A percentile compares a stretch with the other conserved stretches of the same genome.
phyloP scores from a whole-genome alignment of 2,888 invertebrate species.

The Boloria euphrosyne region DNA sequence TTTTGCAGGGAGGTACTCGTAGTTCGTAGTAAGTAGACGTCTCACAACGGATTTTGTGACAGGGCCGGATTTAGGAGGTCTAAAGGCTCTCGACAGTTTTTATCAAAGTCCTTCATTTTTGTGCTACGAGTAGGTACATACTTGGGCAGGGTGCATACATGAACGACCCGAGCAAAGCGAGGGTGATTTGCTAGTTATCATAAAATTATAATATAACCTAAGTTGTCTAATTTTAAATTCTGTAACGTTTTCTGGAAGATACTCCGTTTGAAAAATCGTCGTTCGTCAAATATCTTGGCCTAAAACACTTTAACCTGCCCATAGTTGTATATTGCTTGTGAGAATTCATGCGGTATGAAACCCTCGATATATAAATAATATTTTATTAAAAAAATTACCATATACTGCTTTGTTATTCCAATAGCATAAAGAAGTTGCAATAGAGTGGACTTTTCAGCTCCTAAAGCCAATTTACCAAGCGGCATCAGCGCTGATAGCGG shows the following conservation, averaged over 20 bases:
- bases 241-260: neutral
- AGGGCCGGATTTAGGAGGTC: no score
- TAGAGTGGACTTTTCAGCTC: slow-evolving; percentile 45
- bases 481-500: slow-evolving; percentile 60
- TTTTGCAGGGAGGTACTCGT: no score
- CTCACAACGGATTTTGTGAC: no score
- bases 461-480: slow-evolving; percentile 57
- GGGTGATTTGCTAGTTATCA: no score
- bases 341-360: neutral
- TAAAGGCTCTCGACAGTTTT: no score
- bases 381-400: slow-evolving; percentile 34
- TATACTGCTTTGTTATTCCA: slow-evolving; percentile 44
- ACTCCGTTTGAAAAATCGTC: neutral
- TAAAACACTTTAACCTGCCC: neutral
- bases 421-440: slow-evolving; percentile 49
- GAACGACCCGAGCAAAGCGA: no score
- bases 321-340: neutral
- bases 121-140: no score
- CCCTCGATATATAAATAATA: neutral
- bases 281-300: neutral
- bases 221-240: no score
- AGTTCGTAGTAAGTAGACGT: no score
- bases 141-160: no score
- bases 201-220: no score
- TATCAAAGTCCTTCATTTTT: no score